Conservation (phyloP, 53 echinoderm and acorn worm genomes). For the Holothuria scabra region DNA sequence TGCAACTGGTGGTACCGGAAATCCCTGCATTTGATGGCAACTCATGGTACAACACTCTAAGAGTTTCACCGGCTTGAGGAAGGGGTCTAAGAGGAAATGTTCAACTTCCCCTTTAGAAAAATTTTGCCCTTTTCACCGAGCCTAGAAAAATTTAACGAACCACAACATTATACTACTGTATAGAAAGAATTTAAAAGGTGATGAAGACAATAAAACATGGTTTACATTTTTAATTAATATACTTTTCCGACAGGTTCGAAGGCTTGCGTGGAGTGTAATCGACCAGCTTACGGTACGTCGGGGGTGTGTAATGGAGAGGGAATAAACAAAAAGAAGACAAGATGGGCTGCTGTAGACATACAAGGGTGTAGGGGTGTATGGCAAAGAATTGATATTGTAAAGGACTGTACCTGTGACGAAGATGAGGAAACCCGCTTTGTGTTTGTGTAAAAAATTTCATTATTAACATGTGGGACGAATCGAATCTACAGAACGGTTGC, state of each 20-base stretch:
- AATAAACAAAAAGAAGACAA: constrained; percentile 60
- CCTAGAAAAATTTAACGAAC: no score
- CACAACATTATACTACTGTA: no score
- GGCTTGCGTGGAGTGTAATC: constrained; percentile 81
- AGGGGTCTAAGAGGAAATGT: no score
- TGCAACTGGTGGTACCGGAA: no score
- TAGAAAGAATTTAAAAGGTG: no score
- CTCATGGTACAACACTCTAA: no score
- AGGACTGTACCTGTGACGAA: constrained; percentile 81
- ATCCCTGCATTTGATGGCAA: no score
- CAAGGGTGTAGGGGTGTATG: constrained; percentile 81
- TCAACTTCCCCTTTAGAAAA: no score
- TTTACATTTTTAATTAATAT: not conserved
- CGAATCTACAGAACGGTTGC: no score
- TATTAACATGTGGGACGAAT: not conserved
- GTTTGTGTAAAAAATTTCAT: constrained; percentile 43
- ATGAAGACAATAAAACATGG: not conserved
- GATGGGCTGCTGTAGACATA: constrained; percentile 81
- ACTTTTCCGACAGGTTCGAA: constrained; percentile 54
- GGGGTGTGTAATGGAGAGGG: constrained; percentile 88
- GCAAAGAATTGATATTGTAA: constrained; percentile 65
- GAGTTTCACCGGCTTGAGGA: no score
- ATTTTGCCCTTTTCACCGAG: no score
- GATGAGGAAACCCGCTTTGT: constrained; percentile 84
- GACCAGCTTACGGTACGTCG: constrained; percentile 73